A percentile compares a stretch with the other conserved stretches of the same genome.
phyloP scores from a whole-genome alignment of 2,113 vertebrate species.

The Eulacestoma nigropectus region DNA sequence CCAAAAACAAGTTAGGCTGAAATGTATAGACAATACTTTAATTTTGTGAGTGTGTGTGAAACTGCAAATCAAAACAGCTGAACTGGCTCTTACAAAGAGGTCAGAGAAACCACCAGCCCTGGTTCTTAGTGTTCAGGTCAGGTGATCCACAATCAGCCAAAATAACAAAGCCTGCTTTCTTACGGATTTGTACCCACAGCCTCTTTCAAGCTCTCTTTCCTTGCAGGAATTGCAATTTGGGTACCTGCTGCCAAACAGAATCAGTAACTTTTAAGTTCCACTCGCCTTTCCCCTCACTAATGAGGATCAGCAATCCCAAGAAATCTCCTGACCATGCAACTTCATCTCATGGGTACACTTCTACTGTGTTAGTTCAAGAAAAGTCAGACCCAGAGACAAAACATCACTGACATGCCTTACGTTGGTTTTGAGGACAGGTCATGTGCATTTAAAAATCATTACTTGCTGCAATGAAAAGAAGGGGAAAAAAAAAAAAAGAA shows the following conservation, averaged over 20 bases:
- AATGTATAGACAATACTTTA: conserved; percentile 36
- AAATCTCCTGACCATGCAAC: background rate
- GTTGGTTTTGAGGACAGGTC: background rate
- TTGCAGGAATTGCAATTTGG: background rate
- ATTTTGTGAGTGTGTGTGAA: background rate
- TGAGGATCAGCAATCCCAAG: background rate
- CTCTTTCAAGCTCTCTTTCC: background rate
- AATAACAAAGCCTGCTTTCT: background rate
- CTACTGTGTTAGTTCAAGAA: background rate
- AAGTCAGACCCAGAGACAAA: background rate
- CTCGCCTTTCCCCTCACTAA: background rate
- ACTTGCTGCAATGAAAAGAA: background rate
- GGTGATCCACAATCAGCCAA: background rate
- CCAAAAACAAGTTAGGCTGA: conserved; percentile 48
- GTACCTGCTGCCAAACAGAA: background rate
- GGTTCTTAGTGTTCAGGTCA: background rate
- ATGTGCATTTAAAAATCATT: conserved; percentile 36
- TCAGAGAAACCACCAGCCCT: background rate
- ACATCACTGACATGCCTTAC: background rate
- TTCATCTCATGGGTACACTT: background rate
- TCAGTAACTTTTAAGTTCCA: background rate
- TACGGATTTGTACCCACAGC: background rate
- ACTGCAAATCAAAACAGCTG: background rate
- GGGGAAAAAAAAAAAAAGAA: background rate
- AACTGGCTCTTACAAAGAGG: background rate